Evolutionary conservation across 2,888 invertebrate species (phyloP).

Genomic region (Brassicogethes aeneus): DNA sequence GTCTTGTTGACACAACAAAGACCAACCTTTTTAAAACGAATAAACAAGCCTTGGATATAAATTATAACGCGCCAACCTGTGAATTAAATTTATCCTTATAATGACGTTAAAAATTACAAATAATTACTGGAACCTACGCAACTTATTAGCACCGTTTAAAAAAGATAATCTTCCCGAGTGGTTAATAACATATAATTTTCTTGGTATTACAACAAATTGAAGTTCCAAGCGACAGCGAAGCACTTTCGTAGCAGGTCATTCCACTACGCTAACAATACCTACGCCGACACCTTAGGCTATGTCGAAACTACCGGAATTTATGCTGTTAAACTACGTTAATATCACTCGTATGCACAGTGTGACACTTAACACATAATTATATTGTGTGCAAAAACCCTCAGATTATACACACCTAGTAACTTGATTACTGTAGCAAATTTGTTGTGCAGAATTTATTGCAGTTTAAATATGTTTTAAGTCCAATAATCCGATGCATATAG

Average conservation of each 20-base stretch:
- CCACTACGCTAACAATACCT: neutral
- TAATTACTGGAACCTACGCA: too few species aligned
- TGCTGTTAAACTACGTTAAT: neutral
- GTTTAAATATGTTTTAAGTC: neutral
- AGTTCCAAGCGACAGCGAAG: neutral
- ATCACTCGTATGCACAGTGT: neutral
- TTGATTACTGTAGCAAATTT: neutral
- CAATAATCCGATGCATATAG: too few species aligned
- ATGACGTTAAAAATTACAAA: too few species aligned
- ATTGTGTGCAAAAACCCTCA: neutral
- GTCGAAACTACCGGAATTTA: neutral
- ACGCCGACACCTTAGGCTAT: neutral
- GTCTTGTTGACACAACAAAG: too few species aligned
- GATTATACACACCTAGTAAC: slow-evolving; percentile 1
- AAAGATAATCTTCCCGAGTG: too few species aligned
- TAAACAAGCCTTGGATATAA: too few species aligned
- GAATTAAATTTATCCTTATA: too few species aligned
- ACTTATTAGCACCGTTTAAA: too few species aligned
- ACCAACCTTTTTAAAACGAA: too few species aligned
- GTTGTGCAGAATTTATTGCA: neutral
- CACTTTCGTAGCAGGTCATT: slow-evolving; percentile 1
- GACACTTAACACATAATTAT: slow-evolving; percentile 1
- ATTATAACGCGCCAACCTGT: too few species aligned
- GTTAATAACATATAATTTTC: too few species aligned
- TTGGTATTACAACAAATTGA: too few species aligned